phyloP scores from a whole-genome alignment of 2,797 vertebrate species.

The Lacerta viridis region DNA sequence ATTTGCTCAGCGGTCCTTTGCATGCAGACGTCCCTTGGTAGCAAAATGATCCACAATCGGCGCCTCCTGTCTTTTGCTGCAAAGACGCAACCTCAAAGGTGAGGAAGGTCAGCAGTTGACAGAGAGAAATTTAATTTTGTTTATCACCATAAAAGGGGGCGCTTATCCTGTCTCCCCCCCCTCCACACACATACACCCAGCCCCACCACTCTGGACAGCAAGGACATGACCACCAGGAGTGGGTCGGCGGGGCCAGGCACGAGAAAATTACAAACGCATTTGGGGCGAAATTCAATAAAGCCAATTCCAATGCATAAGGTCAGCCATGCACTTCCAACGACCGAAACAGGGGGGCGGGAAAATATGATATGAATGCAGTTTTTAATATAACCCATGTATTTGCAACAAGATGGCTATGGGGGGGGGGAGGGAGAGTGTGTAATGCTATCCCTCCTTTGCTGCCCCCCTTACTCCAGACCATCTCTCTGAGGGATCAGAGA shows the following conservation, averaged over 20 bases:
- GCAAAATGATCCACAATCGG: slow-evolving; percentile 51
- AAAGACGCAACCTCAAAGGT: slow-evolving; percentile 79
- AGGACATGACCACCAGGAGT: slow-evolving; percentile 83
- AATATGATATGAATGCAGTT: slow-evolving; percentile 84
- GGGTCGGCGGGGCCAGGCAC: slow-evolving; percentile 68
- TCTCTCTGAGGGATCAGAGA: slow-evolving; percentile 75
- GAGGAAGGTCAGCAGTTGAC: slow-evolving; percentile 69
- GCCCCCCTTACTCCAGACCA: slow-evolving; percentile 14
- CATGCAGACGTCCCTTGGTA: slow-evolving; percentile 52
- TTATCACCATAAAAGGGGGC: slow-evolving; percentile 82
- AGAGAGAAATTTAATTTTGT: slow-evolving; percentile 83
- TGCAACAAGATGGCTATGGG: slow-evolving; percentile 78
- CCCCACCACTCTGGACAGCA: slow-evolving; percentile 76
- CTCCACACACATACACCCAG: too few species aligned
- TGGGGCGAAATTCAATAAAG: slow-evolving; percentile 90
- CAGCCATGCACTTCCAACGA: slow-evolving; percentile 85
- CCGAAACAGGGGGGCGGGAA: slow-evolving; percentile 68
- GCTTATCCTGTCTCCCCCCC: slow-evolving; percentile 55
- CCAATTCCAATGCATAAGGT: slow-evolving; percentile 89
- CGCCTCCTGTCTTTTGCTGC: slow-evolving; percentile 54
- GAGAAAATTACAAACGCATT: slow-evolving; percentile 82
- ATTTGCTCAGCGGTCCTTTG: slow-evolving; percentile 58
- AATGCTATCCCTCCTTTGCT: slow-evolving; percentile 76
- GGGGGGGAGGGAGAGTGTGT: slow-evolving; percentile 74
- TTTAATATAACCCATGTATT: slow-evolving; percentile 87